These are phyloP conservation scores for western clawed frog (Xenopus tropicalis) DNA, from an alignment of 2,113 vertebrate species.

Conservation along the genomic window UCB_Xtro_10.0 CM004446.2:42348501-42349000, in stretches of 20 bases:
- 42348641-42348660: constrained; percentile 23
- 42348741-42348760: constrained; percentile 19
- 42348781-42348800: constrained; percentile 17
- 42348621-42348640: constrained; percentile 12
- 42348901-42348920: neutral
- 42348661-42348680: constrained; percentile 23
- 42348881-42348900: neutral
- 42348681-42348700: constrained; percentile 22
- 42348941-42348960: no score
- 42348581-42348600: neutral
- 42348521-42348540: no score
- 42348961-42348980: no score
- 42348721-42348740: constrained; percentile 5
- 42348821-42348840: neutral
- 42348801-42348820: constrained; percentile 7
- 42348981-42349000: no score
- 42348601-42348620: constrained; percentile 9
- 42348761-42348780: constrained; percentile 8
- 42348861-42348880: constrained; percentile 3
- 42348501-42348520: no score
- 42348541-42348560: neutral
- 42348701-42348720: constrained; percentile 24
- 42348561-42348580: constrained; percentile 7
- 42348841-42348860: neutral
- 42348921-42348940: no score